Percentiles rank a stretch among this genome's conserved stretches.
Evolutionary conservation across 2,797 vertebrate species (phyloP).

Genomic region (Mus caroli): DNA sequence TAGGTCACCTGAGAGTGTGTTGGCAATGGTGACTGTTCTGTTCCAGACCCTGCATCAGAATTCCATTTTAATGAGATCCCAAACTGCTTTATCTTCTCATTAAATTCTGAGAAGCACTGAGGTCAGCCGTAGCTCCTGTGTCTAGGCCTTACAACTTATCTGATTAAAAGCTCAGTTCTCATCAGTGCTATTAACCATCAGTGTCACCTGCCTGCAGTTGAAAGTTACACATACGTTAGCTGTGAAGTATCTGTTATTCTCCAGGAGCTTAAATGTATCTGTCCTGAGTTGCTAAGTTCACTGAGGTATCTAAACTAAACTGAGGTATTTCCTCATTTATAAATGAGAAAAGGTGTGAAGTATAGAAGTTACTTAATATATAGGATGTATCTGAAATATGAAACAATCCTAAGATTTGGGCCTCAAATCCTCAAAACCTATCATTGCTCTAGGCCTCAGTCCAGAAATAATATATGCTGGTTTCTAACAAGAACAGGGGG

Average conservation of each 20-base stretch:
- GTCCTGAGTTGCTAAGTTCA: constrained; percentile 4
- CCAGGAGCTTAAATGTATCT: background rate
- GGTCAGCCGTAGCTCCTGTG: background rate
- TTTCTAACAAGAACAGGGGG: background rate
- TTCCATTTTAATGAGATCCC: constrained; percentile 63
- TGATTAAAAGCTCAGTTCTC: constrained; percentile 42
- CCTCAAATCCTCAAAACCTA: constrained; percentile 3
- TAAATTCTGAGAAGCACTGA: constrained; percentile 51
- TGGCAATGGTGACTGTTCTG: background rate
- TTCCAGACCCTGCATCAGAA: background rate
- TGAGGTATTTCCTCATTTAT: background rate
- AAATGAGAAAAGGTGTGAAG: background rate
- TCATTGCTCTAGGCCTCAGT: background rate
- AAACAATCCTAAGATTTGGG: background rate
- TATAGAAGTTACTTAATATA: background rate
- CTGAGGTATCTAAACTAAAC: background rate
- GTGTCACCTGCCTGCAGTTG: background rate
- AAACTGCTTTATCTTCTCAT: background rate
- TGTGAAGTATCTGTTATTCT: background rate
- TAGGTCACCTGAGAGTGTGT: background rate
- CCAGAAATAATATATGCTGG: background rate
- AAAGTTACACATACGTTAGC: background rate
- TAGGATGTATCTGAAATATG: background rate
- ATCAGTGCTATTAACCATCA: background rate
- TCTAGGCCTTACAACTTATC: background rate